Base-by-base conservation (phyloP, 2,888 invertebrate genomes). In the Altica lythri region DNA sequence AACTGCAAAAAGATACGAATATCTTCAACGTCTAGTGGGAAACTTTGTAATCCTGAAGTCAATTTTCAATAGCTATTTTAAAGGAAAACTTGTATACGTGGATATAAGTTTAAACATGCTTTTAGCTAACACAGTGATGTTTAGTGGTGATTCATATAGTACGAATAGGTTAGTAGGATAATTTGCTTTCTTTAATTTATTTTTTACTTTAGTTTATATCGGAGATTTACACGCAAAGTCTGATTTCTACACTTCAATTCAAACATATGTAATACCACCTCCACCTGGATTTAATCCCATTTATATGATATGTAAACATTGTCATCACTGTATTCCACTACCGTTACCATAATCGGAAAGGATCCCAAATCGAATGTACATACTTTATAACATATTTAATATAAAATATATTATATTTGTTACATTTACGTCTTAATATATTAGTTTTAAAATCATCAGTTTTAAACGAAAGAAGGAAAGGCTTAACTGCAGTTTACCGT, bases 31-130 rank as follows among this genome's bases (percentile, higher is more conserved):
- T 22, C 6, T 40, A 6, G 18, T 37, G 10, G 37, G 37, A 18
- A 17, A 37, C 14, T 9, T 37, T 3, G 14, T 40, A 22, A 9
- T 40, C 22, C 4, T 25, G 22, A 40, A 25, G 22, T 40, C 40
- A 5, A 13, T 40, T 22, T 22, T 12, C 10, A 12, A 40, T 12
- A 10, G 22, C 22, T 40, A 12, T 13, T 40, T 22, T 4, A 40
- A 22, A 22, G 40, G 40, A 25, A 22, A 22, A 25, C 14, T 40
- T 8, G 40, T 40, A 10, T 40, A 22, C 13, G 40, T 40, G 10
- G 40, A 40, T 40, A 25, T 40, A 22, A 40, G 40, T 17, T 13
- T 40, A 25, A 40, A 40, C 10, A 22, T 40, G 40, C 40, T 40
- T 22, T 25, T 40, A 40, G 40, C 8, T 2, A 25, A 40, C 13